Percentiles rank a stretch among this genome's conserved stretches.
These are phyloP conservation scores for Orussus abietinus DNA, from an alignment of 1,140 invertebrate genomes.

Conservation along the genomic window DNA sequence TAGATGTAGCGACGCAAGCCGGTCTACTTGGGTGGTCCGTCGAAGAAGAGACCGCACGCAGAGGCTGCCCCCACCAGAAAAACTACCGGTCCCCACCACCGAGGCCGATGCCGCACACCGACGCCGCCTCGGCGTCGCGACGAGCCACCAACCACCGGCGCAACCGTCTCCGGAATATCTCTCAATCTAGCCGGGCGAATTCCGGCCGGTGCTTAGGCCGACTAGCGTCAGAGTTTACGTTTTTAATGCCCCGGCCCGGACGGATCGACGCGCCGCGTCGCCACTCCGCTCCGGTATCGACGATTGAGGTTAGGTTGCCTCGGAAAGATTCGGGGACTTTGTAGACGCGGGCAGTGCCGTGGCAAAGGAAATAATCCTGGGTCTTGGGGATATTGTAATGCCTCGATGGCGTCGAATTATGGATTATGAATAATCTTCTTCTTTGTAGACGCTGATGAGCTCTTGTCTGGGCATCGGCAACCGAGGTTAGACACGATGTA, in stretches of 20 bases:
- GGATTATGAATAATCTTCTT: no score
- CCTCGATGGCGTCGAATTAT: no score
- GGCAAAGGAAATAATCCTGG: no score
- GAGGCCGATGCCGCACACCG: slow-evolving; percentile 29
- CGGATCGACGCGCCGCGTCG: not conserved
- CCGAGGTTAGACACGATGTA: no score
- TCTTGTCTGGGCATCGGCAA: no score
- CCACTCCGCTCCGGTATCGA: no score
- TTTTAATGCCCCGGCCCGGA: slow-evolving; percentile 22
- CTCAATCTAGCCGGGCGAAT: slow-evolving; percentile 49
- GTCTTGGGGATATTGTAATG: no score
- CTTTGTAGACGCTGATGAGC: no score
- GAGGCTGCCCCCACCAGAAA: slow-evolving; percentile 50
- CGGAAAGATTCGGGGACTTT: no score
- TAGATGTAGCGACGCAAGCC: slow-evolving; percentile 43
- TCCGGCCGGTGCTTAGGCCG: slow-evolving; percentile 39
- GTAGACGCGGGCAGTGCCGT: no score
- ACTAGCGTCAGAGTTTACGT: slow-evolving; percentile 21
- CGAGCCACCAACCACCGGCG: slow-evolving; percentile 10
- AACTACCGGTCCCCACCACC: slow-evolving; percentile 30
- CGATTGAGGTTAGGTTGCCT: no score
- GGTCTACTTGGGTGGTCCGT: slow-evolving; percentile 51
- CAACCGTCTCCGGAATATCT: slow-evolving; percentile 44
- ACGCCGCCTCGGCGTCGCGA: no score
- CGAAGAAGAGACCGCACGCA: slow-evolving; percentile 53